These are phyloP conservation scores for Priocnemis perturbator DNA, from an alignment of 2,888 invertebrate genomes.

Conservation along the genomic window DNA sequence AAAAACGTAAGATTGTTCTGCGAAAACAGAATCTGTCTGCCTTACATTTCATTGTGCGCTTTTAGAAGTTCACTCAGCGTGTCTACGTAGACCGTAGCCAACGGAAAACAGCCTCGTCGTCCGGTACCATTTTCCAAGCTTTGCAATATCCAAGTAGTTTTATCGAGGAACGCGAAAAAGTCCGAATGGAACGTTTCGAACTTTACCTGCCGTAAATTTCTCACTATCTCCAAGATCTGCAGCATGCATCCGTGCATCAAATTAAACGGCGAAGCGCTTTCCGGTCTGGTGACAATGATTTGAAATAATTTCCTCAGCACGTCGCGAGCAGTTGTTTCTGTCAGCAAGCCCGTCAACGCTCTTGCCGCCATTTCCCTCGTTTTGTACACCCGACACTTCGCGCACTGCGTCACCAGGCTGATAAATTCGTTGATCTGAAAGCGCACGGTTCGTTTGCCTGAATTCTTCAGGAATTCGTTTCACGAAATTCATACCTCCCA, in stretches of 20 bases:
- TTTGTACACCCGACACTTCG: constrained; percentile 81
- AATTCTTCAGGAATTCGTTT: not conserved
- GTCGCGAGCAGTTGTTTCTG: constrained; percentile 67
- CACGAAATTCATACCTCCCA: constrained; percentile 78
- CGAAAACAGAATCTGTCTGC: not conserved
- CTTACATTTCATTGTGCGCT: constrained; percentile 39
- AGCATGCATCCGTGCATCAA: constrained; percentile 82
- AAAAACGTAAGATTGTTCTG: not conserved
- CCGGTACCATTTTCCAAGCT: constrained; percentile 56
- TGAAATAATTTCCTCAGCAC: constrained; percentile 69
- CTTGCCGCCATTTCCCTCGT: constrained; percentile 85
- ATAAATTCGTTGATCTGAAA: constrained; percentile 82
- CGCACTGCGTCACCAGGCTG: constrained; percentile 81
- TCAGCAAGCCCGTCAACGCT: constrained; percentile 81
- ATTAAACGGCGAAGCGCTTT: constrained; percentile 74
- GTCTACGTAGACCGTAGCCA: constrained; percentile 63
- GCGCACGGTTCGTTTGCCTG: constrained; percentile 29
- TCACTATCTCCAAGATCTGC: constrained; percentile 76
- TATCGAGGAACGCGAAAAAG: constrained; percentile 49
- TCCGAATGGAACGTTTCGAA: constrained; percentile 36
- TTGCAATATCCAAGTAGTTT: constrained; percentile 56
- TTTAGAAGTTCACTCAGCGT: constrained; percentile 52
- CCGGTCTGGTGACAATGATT: constrained; percentile 51
- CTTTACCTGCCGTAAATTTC: constrained; percentile 46
- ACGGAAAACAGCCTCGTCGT: constrained; percentile 58